Base-by-base conservation (phyloP, 2,888 invertebrate genomes). In the Sphinx pinastri region DNA sequence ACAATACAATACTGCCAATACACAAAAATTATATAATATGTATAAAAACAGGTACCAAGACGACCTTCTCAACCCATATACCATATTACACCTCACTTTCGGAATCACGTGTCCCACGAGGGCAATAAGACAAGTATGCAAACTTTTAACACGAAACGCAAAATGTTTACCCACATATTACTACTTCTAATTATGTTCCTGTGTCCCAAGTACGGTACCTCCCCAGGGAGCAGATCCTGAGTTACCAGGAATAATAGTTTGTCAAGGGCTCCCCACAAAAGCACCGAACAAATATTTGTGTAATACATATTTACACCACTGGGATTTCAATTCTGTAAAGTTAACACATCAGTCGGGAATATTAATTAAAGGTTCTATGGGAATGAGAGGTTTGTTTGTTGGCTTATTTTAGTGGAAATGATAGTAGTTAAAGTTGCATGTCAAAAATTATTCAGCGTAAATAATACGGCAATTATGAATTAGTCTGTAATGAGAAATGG, bases 151-250 rank as follows among this genome's bases (percentile, higher is more conserved):
- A 58, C 58, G 31, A 49, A 45, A 19, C 63, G 13, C 49, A 45
- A 16, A 60, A 63, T 16, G 63, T 63, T 63, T 19, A 49, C 49
- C 13, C 49, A 63, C 60, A 47, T 47, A 63, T 63, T 63, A 63
- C 47, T 49, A 63, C 19, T 45, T 60, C 60, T 63, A 63, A 63
- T 63, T 63, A 63, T 49, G 63, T 49, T 63, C 49, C 63, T 63
- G 16, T 13, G 63, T 63, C 63, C 49, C 49, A 63, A 63, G 47
- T 47, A 63, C 63, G 63, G 63, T 63, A 47, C 10, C 19, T 47
- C 49, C 19, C 63, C 12, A 49, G 47, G 63, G 63, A 63, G 47
- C 12, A 19, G 11, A 63, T 49, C 60, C 60, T 60, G 60, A 60
- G 60, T 60, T 49, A 49, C 16, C 47, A n/a, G 47, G 19, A 63